These are phyloP conservation scores for Zosterops pallidus DNA, from an alignment of 2,113 vertebrate genomes.

Conservation along the genomic window DNA sequence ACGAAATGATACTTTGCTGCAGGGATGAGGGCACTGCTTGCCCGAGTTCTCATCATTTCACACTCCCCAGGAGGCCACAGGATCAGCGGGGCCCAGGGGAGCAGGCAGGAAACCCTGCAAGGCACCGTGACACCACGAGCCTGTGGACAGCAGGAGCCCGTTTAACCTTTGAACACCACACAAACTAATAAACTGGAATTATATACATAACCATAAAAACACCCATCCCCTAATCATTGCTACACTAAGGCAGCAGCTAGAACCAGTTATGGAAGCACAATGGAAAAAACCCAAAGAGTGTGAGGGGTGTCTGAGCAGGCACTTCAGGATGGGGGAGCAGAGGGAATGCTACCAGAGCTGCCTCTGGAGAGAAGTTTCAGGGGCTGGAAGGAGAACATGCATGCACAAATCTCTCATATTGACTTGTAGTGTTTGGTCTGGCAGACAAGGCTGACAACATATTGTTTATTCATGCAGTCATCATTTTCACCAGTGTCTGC, in stretches of 20 bases:
- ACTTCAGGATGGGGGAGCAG: background rate
- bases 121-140: accelerated
- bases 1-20: background rate
- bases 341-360: background rate
- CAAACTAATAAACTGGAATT: background rate
- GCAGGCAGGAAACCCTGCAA: background rate
- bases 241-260: background rate
- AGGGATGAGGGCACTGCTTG: background rate
- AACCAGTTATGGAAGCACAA: background rate
- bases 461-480: background rate
- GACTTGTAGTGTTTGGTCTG: background rate
- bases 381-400: background rate
- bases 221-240: background rate
- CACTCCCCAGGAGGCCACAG: background rate
- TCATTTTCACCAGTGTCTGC: background rate
- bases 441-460: background rate
- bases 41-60: accelerated
- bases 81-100: background rate
- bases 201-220: background rate
- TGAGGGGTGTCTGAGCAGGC: no score
- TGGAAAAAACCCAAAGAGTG: background rate
- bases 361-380: background rate
- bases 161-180: background rate
- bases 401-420: background rate
- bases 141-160: background rate